Evolutionary conservation across 2,888 invertebrate genomes (phyloP).

Genomic region (Drosophila mimica): DNA sequence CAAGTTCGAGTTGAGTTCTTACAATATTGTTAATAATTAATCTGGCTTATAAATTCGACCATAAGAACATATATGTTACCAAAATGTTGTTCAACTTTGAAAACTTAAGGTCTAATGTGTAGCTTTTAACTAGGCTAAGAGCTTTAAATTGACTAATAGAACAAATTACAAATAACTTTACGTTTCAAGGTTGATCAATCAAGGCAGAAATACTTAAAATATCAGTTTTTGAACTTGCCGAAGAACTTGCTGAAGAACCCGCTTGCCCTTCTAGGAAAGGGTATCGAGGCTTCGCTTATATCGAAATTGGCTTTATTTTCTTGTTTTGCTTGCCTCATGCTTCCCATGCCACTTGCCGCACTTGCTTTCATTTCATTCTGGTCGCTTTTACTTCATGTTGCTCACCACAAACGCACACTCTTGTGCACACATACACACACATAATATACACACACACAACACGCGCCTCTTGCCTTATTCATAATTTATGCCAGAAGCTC

Average conservation of each 20-base stretch:
- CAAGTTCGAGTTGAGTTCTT: neutral
- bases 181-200: neutral
- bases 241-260: neutral
- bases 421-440: conserved; percentile 31
- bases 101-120: neutral
- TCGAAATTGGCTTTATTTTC: conserved; percentile 25
- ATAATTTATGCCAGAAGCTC: conserved; percentile 81
- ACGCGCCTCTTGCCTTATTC: conserved; percentile 70
- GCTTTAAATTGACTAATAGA: neutral
- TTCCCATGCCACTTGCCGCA: conserved; percentile 41
- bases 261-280: conserved; percentile 8
- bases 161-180: neutral
- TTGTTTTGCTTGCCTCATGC: conserved; percentile 23
- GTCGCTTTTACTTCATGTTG: conserved; percentile 72
- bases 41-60: neutral
- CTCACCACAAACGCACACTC: conserved; percentile 58
- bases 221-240: neutral
- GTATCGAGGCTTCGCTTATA: conserved; percentile 33
- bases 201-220: neutral
- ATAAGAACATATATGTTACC: neutral
- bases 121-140: neutral
- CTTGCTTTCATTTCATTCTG: conserved; percentile 77
- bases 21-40: neutral
- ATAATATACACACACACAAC: conserved; percentile 39
- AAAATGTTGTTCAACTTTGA: neutral